Evolutionary conservation across 2,888 invertebrate species (phyloP), one percentile per base, ranked within the genome.

Genomic region (Archips crataeganus): DNA sequence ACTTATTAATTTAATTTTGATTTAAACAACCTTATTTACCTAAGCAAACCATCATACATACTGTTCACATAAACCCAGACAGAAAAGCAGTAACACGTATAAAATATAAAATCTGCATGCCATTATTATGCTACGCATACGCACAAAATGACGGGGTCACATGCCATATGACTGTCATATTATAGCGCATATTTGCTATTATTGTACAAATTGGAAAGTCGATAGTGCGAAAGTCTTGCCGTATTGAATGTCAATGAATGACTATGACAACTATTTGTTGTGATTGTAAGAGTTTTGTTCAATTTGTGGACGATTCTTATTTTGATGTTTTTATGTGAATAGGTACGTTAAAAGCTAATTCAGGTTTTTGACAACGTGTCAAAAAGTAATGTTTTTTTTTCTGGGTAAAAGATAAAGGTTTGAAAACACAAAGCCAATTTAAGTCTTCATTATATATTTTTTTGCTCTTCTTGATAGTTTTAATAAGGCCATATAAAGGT

Each of bases 41-140:
- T n/a, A 54, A 62, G 15, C 54, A 11, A 54, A 51, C n/a, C 49
- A 54, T 59, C 42, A 69, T 64, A 69, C 68, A 64, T 11, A 69
- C 62, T 6, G 32, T 59, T 63, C 39, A 57, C 72, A 69, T 73
- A 68, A 57, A 59, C 63, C 64, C 57, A 73, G 42, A 63, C 34
- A 69, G 49, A 60, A 61, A 63, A 42, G 61, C 59, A 34, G 36
- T 59, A 71, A 77, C 84, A 84, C 84, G 84, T 84, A 76, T 77
- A 69, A 77, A 80, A 82, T 84, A 84, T 83, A 82, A 84, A 86
- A 84, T 84, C 81, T 79, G 77, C 85, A 85, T 78, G 76, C 79
- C 77, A 83, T 84, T 82, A 81, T 75, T 75, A 84, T 85, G 83
- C 84, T 77, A 71, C 75, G 63, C 68, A 64, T 71, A 75, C 69